Base-by-base conservation (phyloP, 30 jellyfish, hydroid and myxozoan genomes). In the Clytia hemisphaerica region DNA sequence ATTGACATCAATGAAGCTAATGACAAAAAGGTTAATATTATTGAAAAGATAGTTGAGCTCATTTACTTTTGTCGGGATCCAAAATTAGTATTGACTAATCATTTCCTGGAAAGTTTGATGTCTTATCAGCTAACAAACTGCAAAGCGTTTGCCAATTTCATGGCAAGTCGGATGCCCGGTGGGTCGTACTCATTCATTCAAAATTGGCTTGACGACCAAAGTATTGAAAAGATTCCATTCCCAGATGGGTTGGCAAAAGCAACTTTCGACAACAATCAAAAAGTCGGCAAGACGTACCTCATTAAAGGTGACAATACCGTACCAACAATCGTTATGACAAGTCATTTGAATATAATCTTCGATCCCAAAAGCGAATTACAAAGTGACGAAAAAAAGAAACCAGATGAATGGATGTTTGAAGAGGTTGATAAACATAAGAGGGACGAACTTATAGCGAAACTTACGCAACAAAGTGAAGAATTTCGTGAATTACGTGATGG, bases 211-310 rank as follows among this genome's bases (percentile, higher is more conserved):
- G n/a, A 40, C 15, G 25, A 29, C 4, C 83, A 50, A 30, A 63
- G 64, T 1, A 6, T 2, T 21, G 42, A 28, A 18, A 61, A 61
- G 4, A n/a, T 32, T 16, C 24, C 19, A 21, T 53, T 32, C 45
- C 78, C 83, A 12, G 4, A 51, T 22, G 83, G 83, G 4, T 29
- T 71, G 2, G 65, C 35, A 6, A 71, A 50, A 71, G 36, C 38
- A 29, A 63, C 19, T 6, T 71, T 71, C 34, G 83, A 71, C 28
- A 71, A 71, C 33, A 66, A 71, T 18, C 83, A 55, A 71, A 66
- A 45, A 2, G 33, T 55, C 44, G 77, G 83, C 0, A 72, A 50
- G 32, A 71, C 83, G 37, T 4, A 66, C 25, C 26, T 49, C 1
- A 71, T 71, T 46, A 50, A 44, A 53, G 38, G 45, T 3, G 76